A percentile compares a stretch with the other conserved stretches of the same genome.
phyloP scores from a whole-genome alignment of 1,140 invertebrate genomes.

The Metopolophium dirhodum region DNA sequence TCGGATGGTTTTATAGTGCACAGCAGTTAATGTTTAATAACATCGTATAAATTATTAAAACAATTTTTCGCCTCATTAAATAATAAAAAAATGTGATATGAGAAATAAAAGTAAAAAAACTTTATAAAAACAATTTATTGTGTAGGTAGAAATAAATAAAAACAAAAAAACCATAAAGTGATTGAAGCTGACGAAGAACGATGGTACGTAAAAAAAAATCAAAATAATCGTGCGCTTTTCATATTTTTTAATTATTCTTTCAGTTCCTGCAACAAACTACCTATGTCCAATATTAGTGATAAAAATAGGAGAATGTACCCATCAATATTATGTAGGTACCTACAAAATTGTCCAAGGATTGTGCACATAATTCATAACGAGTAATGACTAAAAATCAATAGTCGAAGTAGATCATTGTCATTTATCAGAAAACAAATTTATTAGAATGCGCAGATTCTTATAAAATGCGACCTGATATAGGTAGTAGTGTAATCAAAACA shows the following conservation, averaged over 20 bases:
- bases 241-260: background rate
- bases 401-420: no score
- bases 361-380: no score
- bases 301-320: background rate
- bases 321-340: background rate
- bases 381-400: background rate
- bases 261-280: background rate
- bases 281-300: background rate
- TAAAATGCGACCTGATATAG: no score
- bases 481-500: no score
- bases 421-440: no score
- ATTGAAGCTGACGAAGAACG: background rate
- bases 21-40: background rate
- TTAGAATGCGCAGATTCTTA: no score
- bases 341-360: background rate
- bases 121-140: no score
- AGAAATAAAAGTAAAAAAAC: background rate
- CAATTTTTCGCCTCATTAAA: background rate
- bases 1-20: background rate
- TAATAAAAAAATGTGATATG: background rate
- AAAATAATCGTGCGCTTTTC: background rate
- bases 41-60: background rate
- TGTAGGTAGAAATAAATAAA: background rate
- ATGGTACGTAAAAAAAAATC: background rate
- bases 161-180: background rate